A percentile compares a stretch with the other conserved stretches of the same genome.
phyloP scores from a whole-genome alignment of 2,888 invertebrate genomes.

The Coelinius sp. region DNA sequence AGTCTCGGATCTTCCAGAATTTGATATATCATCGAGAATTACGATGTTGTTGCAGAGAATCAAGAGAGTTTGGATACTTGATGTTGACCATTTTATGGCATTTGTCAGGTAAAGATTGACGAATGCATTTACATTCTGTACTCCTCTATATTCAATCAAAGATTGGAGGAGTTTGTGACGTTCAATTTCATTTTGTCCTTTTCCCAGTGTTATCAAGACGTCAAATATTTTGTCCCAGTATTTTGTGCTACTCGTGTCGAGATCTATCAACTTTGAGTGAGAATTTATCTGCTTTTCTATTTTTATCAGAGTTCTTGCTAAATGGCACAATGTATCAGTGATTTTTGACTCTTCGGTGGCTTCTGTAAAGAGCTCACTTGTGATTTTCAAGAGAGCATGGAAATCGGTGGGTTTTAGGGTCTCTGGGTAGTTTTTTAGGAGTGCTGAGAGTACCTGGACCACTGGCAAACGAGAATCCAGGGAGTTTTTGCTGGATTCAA shows the following conservation, averaged over 20 bases:
- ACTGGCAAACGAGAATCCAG: conserved; percentile 69
- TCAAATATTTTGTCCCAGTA: conserved; percentile 69
- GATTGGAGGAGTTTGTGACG: conserved; percentile 70
- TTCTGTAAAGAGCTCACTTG: conserved; percentile 61
- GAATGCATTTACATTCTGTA: conserved; percentile 62
- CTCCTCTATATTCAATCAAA: conserved; percentile 64
- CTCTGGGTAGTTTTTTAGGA: conserved; percentile 69
- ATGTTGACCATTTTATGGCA: conserved; percentile 63
- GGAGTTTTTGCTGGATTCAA: conserved; percentile 59
- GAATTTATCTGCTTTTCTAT: conserved; percentile 53
- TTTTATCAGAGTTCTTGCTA: conserved; percentile 61
- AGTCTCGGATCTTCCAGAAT: conserved; percentile 43
- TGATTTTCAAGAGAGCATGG: conserved; percentile 64
- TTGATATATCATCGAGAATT: conserved; percentile 57
- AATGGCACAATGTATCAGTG: conserved; percentile 65
- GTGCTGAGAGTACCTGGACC: conserved; percentile 65
- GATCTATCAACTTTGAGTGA: conserved; percentile 38
- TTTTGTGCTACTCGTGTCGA: conserved; percentile 48
- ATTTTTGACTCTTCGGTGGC: conserved; percentile 61
- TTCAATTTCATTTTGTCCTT: conserved; percentile 69
- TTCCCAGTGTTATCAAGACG: conserved; percentile 70
- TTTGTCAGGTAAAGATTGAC: conserved; percentile 69
- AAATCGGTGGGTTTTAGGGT: conserved; percentile 66
- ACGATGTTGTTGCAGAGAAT: conserved; percentile 62
- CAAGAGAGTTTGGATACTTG: conserved; percentile 68